Conservation (phyloP, 2,113 vertebrate species). For the Rhodinocichla rosea region DNA sequence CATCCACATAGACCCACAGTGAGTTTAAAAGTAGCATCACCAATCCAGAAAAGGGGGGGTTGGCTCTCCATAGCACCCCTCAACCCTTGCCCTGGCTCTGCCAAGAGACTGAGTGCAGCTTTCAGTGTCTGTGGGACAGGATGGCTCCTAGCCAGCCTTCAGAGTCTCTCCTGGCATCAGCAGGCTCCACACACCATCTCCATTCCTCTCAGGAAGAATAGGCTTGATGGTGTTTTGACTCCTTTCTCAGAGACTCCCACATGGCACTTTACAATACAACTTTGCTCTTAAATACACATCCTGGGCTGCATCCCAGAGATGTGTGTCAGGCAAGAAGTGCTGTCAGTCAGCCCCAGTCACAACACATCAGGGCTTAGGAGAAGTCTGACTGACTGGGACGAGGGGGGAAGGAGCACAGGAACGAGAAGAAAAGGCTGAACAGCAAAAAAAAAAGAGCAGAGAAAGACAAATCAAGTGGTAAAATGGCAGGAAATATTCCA, state of each 20-base stretch:
- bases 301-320: conserved; percentile 54
- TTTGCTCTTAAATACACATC: conserved; percentile 58
- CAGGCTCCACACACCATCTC: background rate
- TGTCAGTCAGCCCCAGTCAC: conserved; percentile 71
- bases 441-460: background rate
- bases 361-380: conserved; percentile 60
- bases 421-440: background rate
- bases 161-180: background rate
- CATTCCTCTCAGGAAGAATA: conserved; percentile 8
- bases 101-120: background rate
- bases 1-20: background rate
- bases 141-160: background rate
- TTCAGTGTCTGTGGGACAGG: background rate
- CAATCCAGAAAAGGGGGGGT: background rate
- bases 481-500: background rate
- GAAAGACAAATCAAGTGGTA: conserved; percentile 5
- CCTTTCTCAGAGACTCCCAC: conserved; percentile 59
- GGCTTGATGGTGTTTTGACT: conserved; percentile 65
- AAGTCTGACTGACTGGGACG: background rate
- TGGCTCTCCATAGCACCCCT: background rate
- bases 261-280: conserved; percentile 48
- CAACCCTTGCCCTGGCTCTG: background rate
- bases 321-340: conserved; percentile 42
- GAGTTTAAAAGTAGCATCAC: background rate
- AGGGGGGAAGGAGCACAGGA: background rate